Base-by-base conservation (phyloP, 2,888 invertebrate genomes). In the Beris chalybata region DNA sequence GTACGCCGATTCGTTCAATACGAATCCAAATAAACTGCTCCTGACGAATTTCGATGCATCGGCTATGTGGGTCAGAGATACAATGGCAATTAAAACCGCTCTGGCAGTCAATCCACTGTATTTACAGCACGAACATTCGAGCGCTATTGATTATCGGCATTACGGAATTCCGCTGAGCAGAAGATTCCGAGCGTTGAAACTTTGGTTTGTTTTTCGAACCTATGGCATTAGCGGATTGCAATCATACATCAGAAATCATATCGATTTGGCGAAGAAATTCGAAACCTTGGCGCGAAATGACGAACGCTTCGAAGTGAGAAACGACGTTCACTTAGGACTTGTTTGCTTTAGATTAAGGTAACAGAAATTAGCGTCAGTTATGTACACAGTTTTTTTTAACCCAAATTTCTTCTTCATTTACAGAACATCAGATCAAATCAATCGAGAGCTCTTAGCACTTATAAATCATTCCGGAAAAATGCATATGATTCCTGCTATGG, bases 11-110 rank as follows among this genome's bases (percentile, higher is more conserved):
- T 93, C 93, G 0, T 91, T 95, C 79, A 93, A 93, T 77, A 90
- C 91, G 9, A 95, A 95, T 77, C 91, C 94, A 0, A 93, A 93
- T 78, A 95, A 95, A 80, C 91, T 93, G 88, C 82, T 95, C 76
- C 81, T 94, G 65, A 89, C 91, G 4, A 91, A 90, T 77, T 93
- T 92, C 72, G 94, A 95, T 77, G 92, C 92, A 72, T 91, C 93
- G 0, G 87, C 90, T 15, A 83, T 95, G 77, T 95, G 94, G 94
- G 92, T 88, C 57, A 85, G 83, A 57, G 90, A 93, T 76, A 84
- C 89, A 48, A 88, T 89, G 74, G 86, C 86, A 66, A 82, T 95
- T 58, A 93, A 93, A 4, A 87, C 89, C 38, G 93, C 93, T 0
- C 81, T 95, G n/a, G 84, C 91, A 22, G 93, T 95, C 0, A 92